Evolutionary conservation across 2,113 vertebrate species (phyloP), one percentile per base, ranked within the genome.

Genomic region (Epinephelus cyanopodus): DNA sequence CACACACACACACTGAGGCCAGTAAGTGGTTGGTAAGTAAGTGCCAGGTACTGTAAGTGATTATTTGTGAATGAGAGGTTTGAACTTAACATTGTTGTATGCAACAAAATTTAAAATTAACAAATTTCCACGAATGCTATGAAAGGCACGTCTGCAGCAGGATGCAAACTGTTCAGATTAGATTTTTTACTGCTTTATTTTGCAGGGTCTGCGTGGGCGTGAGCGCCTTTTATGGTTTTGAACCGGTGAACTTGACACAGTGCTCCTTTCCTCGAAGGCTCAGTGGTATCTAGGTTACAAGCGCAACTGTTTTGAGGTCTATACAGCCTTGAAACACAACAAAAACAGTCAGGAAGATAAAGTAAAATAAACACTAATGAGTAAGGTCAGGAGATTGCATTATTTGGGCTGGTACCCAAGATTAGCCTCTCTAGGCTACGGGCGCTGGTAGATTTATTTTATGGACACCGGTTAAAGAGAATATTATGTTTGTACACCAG

Each of bases 191-290:
- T 10, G 87, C 74, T 83, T 84, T 83, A 86, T 86, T 85, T 87
- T 79, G 77, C 80, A 56, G 58, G 25, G 25, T 56, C 14, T 69
- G 79, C 47, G 93, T 89, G 89, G 83, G 88, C 19, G 84, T 79
- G 74, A 5, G 69, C 25, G 15, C 66, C 76, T 82, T 89, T 89
- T 89, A 92, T 77, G 78, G 80, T 82, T 82, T 37, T 73, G 82
- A 89, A 90, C 88, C 1, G 11, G 62, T 81, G 71, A 87, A 90
- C 90, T 89, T 88, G 83, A 92, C 89, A 86, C 82, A 66, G 53
- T 88, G 78, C 86, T 90, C 65, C 42, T 84, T 90, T 86, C 87
- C 88, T 92, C 77, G 67, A 92, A 84, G 87, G 84, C 90, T 90
- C 58, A 29, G 67, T 13, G 0, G 82, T 90, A 89, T 91, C 87